phyloP scores from a whole-genome alignment of 2,797 vertebrate genomes.

The Heliangelus exortis region DNA sequence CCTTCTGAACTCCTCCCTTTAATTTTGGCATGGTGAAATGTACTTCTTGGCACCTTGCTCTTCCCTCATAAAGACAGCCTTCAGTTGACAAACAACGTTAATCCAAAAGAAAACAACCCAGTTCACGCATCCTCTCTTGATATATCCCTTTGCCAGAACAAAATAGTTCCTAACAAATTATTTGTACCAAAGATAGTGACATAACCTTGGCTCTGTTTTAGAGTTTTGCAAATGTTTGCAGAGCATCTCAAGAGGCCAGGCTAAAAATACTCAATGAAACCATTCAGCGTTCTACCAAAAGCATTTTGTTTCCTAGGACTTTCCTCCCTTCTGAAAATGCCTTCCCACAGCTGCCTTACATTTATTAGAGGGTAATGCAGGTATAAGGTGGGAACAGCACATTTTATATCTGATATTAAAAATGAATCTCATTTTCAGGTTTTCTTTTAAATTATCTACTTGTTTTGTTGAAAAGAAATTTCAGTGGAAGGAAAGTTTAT shows the following conservation, averaged over 20 bases:
- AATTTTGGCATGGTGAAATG: slow-evolving; percentile 56
- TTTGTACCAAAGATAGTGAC: slow-evolving; percentile 62
- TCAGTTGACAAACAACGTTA: slow-evolving; percentile 58
- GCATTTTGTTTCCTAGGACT: slow-evolving; percentile 52
- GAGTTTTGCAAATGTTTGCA: slow-evolving; percentile 64
- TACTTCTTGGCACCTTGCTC: slow-evolving; percentile 26
- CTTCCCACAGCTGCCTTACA: not conserved
- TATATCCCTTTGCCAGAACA: slow-evolving; percentile 53
- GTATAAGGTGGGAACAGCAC: not conserved
- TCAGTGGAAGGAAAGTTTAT: not conserved
- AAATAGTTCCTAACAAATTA: slow-evolving; percentile 64
- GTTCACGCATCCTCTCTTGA: slow-evolving; percentile 43
- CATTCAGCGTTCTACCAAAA: slow-evolving; percentile 62
- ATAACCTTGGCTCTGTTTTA: slow-evolving; percentile 53
- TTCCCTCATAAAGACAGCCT: slow-evolving; percentile 42
- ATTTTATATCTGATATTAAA: not conserved
- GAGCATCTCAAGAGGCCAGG: slow-evolving; percentile 51
- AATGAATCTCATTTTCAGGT: not conserved
- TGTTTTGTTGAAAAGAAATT: not conserved
- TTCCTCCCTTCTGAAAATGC: slow-evolving; percentile 37
- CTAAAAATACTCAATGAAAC: slow-evolving; percentile 69
- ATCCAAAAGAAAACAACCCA: slow-evolving; percentile 56
- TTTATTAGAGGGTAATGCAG: slow-evolving; percentile 36
- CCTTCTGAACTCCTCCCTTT: slow-evolving; percentile 62
- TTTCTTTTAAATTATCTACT: not conserved